phyloP scores from a whole-genome alignment of 2,113 vertebrate species.

The Poeciliopsis retropinna region DNA sequence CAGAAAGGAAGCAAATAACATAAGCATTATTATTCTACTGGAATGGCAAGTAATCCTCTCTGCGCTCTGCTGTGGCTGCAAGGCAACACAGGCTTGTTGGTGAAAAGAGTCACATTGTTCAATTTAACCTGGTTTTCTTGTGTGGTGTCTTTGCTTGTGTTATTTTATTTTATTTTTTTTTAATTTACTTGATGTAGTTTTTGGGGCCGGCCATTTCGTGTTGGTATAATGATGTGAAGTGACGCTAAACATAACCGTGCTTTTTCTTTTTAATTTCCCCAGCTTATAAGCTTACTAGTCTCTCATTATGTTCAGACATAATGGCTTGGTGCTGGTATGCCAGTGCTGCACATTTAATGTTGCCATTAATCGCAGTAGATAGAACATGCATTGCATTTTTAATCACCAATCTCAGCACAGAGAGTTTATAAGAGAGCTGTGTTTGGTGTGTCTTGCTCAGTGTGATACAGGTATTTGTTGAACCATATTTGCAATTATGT shows the following conservation, averaged over 20 bases:
- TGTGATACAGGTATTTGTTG: constrained; percentile 13
- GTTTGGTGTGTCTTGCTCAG: constrained; percentile 58
- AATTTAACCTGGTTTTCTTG: constrained; percentile 50
- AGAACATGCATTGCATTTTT: constrained; percentile 71
- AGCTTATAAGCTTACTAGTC: constrained; percentile 79
- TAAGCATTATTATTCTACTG: constrained; percentile 57
- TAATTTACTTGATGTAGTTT: constrained; percentile 61
- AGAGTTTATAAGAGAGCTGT: constrained; percentile 30
- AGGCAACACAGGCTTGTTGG: constrained; percentile 85
- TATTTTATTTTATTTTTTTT: constrained; percentile 7
- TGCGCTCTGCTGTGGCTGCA: constrained; percentile 80
- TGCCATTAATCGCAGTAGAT: constrained; percentile 36
- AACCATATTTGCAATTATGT: constrained; percentile 28
- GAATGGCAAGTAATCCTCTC: constrained; percentile 74
- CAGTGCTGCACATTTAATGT: constrained; percentile 79
- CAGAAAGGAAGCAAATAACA: constrained; percentile 53
- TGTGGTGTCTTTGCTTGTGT: constrained; percentile 58
- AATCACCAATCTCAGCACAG: constrained; percentile 60
- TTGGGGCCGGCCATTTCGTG: constrained; percentile 76
- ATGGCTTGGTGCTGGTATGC: constrained; percentile 86
- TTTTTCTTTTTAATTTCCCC: constrained; percentile 64
- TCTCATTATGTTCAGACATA: constrained; percentile 71
- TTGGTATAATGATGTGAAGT: constrained; percentile 63
- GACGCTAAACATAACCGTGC: constrained; percentile 59
- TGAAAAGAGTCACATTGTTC: constrained; percentile 73